Evolutionary conservation across 2,888 invertebrate species (phyloP).

Genomic region (Thalpophila matura): DNA sequence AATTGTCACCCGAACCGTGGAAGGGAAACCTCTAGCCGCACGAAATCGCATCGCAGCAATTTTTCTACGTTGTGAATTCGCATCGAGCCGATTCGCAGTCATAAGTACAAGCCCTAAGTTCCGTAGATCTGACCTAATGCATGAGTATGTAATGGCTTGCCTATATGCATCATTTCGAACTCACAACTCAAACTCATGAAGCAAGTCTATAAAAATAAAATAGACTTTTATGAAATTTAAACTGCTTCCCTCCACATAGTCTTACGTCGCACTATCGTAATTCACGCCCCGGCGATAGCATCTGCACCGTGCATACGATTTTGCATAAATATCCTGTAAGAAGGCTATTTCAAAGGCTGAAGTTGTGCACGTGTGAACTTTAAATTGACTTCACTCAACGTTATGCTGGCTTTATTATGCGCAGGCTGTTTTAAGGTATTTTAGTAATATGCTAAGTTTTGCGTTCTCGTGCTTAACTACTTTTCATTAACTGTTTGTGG

Average conservation of each 20-base stretch:
- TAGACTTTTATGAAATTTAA: neutral
- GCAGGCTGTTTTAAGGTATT: slow-evolving; percentile 11
- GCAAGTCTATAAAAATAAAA: too few species aligned
- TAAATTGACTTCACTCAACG: slow-evolving; percentile 51
- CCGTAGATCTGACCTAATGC: too few species aligned
- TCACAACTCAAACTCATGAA: too few species aligned
- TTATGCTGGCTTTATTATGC: slow-evolving; percentile 32
- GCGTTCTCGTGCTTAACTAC: neutral
- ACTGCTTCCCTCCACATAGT: neutral
- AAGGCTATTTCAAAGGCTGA: slow-evolving; percentile 14
- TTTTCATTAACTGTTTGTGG: slow-evolving; percentile 18
- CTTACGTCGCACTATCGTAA: neutral
- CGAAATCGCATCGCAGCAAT: too few species aligned
- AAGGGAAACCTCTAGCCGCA: too few species aligned
- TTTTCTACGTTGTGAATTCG: too few species aligned
- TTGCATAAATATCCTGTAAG: slow-evolving; percentile 39
- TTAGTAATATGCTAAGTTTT: slow-evolving; percentile 17
- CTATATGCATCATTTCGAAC: too few species aligned
- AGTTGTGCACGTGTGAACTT: slow-evolving; percentile 48
- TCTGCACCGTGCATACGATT: slow-evolving; percentile 9
- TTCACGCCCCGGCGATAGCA: slow-evolving; percentile 7
- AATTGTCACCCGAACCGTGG: too few species aligned
- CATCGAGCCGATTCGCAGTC: too few species aligned
- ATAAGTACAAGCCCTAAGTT: too few species aligned
- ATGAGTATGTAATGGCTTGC: too few species aligned